Evolutionary conservation across 2,888 invertebrate species (phyloP).

Genomic region (Mayetiola destructor): DNA sequence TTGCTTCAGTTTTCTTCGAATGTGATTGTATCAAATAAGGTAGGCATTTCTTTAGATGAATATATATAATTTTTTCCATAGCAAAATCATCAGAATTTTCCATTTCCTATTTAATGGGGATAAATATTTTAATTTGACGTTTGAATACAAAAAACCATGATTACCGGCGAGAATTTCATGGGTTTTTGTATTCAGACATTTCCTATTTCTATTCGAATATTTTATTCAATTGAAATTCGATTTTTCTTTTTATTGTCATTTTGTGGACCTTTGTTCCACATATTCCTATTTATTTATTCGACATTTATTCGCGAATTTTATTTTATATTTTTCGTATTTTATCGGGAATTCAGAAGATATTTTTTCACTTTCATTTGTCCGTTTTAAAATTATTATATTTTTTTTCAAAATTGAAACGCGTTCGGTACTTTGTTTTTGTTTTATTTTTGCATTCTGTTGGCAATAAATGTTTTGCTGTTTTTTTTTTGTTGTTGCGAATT

Average conservation of each 20-base stretch:
- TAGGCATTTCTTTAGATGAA: not conserved
- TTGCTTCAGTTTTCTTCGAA: not conserved
- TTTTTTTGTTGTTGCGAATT: too few species aligned
- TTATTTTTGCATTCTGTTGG: not conserved
- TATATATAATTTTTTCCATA: not conserved
- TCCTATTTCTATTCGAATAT: not conserved
- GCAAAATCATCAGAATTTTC: not conserved
- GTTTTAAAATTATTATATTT: too few species aligned
- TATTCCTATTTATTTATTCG: not conserved
- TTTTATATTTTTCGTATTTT: not conserved
- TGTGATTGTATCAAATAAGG: not conserved
- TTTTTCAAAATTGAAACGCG: not conserved
- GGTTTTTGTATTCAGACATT: constrained; percentile 1
- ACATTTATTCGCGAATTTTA: not conserved
- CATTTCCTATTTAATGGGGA: too few species aligned
- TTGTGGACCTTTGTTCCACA: not conserved
- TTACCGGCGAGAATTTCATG: not conserved
- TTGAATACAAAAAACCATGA: not conserved
- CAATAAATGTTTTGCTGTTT: not conserved
- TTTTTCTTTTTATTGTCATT: not conserved
- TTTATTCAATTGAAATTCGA: not conserved
- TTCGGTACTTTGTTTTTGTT: not conserved
- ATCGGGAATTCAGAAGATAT: not conserved
- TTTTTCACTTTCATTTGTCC: not conserved
- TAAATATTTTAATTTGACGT: too few species aligned